These are phyloP conservation scores for Sapajus apella DNA, from an alignment of 2,113 vertebrate genomes.

Conservation along the genomic window DNA sequence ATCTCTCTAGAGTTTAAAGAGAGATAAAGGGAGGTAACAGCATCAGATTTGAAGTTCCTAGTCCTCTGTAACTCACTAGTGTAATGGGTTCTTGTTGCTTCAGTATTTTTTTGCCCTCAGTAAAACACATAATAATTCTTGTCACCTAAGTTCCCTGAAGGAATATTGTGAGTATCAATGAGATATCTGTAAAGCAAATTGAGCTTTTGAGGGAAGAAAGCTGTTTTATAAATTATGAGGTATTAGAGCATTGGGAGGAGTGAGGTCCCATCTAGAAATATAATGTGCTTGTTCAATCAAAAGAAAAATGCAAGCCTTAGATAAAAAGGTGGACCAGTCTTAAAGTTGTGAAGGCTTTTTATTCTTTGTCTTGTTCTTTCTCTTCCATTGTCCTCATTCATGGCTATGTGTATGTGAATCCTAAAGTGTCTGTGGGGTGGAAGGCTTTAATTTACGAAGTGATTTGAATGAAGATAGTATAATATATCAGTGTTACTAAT, in stretches of 20 bases:
- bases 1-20: not conserved
- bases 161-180: slow-evolving; percentile 53
- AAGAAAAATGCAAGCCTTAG: slow-evolving; percentile 36
- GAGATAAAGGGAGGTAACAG: not conserved
- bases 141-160: slow-evolving; percentile 37
- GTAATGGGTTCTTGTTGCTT: slow-evolving; percentile 43
- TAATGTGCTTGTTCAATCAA: not conserved
- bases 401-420: not conserved
- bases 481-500: not conserved
- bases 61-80: slow-evolving; percentile 9
- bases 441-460: not conserved
- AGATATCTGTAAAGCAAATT: slow-evolving; percentile 54
- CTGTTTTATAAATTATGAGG: slow-evolving; percentile 73
- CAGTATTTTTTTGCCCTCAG: not conserved
- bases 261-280: slow-evolving; percentile 37
- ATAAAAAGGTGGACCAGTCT: not conserved
- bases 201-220: slow-evolving; percentile 57
- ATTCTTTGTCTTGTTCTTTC: not conserved
- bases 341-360: not conserved
- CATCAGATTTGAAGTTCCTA: not conserved
- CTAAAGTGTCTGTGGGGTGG: not conserved
- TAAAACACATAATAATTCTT: slow-evolving; percentile 69
- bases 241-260: slow-evolving; percentile 50
- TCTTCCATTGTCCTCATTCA: not conserved
- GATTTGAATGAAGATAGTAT: slow-evolving; percentile 1